Evolutionary conservation across 2,797 vertebrate genomes (phyloP).

Genomic region (Phylloscopus collybita): DNA sequence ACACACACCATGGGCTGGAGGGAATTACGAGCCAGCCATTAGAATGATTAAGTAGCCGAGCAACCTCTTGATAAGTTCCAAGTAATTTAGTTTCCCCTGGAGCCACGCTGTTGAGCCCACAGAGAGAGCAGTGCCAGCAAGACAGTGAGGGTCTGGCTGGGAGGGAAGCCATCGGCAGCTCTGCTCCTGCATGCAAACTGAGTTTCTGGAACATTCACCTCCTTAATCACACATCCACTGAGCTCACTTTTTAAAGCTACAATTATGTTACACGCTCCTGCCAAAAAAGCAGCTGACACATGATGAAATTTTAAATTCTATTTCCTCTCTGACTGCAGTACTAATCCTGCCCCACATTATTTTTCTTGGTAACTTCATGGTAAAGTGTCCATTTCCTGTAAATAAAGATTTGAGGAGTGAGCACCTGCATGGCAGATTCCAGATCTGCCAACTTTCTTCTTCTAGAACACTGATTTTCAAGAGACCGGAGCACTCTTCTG

Average conservation of each 20-base stretch:
- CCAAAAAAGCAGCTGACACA: not conserved
- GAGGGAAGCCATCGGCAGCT: not conserved
- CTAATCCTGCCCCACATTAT: not conserved
- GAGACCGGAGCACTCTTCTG: not conserved
- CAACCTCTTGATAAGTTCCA: conserved; percentile 26
- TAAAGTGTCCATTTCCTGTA: not conserved
- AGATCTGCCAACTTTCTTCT: not conserved
- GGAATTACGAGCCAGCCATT: conserved; percentile 3
- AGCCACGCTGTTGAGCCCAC: not conserved
- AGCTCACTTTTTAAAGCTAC: conserved; percentile 8
- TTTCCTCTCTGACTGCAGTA: not conserved
- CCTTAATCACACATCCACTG: not conserved
- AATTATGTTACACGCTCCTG: not conserved
- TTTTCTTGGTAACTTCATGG: not conserved
- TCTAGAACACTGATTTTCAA: not conserved
- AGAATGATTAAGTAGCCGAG: not conserved
- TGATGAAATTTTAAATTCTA: not conserved
- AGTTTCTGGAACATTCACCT: not conserved
- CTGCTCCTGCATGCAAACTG: not conserved
- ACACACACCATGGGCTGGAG: not conserved
- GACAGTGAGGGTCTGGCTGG: not conserved
- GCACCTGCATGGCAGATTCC: not conserved
- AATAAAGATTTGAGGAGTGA: not conserved
- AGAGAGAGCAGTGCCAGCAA: not conserved
- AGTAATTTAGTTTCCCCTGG: conserved; percentile 32